Evolutionary conservation across 2,888 invertebrate genomes (phyloP).

Genomic region (Napeogenes inachia): DNA sequence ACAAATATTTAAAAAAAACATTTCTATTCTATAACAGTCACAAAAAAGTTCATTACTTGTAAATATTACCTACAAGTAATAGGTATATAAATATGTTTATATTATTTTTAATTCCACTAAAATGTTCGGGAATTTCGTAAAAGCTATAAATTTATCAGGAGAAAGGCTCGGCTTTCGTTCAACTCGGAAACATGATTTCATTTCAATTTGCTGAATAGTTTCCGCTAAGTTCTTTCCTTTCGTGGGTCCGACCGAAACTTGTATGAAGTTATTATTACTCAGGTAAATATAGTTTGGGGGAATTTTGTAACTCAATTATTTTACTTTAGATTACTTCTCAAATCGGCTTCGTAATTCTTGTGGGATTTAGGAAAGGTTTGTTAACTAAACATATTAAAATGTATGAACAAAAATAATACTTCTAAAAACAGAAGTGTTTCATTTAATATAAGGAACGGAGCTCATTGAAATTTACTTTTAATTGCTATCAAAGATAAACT

Average conservation of each 20-base stretch:
- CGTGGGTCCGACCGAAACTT: constrained; percentile 15
- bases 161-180: constrained; percentile 8
- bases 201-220: constrained; percentile 25
- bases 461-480: constrained; percentile 11
- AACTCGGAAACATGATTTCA: constrained; percentile 23
- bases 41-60: no score
- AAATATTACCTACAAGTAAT: neutral
- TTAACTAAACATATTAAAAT: neutral
- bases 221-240: constrained; percentile 20
- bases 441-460: neutral
- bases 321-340: constrained; percentile 13
- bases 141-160: constrained; percentile 18
- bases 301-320: constrained; percentile 13
- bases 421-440: neutral
- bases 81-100: neutral
- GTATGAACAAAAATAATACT: no score
- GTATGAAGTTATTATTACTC: constrained; percentile 24
- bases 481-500: constrained; percentile 16
- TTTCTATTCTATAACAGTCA: no score
- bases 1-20: no score
- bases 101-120: constrained; percentile 8
- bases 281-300: constrained; percentile 19
- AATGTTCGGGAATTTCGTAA: constrained; percentile 28
- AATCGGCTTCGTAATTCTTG: neutral
- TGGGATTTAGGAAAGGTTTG: neutral